phyloP scores from a whole-genome alignment of 2,113 vertebrate species.

The Sorex araneus region DNA sequence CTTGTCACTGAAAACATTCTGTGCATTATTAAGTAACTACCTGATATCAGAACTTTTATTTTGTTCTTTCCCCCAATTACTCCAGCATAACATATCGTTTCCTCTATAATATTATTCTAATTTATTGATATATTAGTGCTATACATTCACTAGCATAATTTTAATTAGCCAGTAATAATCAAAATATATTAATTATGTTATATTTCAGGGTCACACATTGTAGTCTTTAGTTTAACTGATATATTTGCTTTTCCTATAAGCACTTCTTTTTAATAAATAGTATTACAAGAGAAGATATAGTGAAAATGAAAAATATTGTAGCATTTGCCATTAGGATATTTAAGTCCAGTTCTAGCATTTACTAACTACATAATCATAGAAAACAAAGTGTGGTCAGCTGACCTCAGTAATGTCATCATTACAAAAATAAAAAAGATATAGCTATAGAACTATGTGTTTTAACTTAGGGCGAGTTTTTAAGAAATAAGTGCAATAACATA shows the following conservation, averaged over 20 bases:
- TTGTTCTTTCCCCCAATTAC: neutral
- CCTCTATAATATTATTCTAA: no score
- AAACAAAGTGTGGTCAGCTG: neutral
- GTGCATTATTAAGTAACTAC: neutral
- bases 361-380: slow-evolving; percentile 10
- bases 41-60: neutral
- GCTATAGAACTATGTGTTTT: neutral
- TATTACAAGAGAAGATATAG: neutral
- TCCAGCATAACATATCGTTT: neutral
- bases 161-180: neutral
- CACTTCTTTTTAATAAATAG: slow-evolving; percentile 10
- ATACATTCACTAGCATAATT: neutral
- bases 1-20: neutral
- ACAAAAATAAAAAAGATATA: slow-evolving; percentile 59
- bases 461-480: neutral
- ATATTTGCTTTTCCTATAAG: neutral
- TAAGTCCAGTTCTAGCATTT: neutral
- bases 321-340: neutral
- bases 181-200: neutral
- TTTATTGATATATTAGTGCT: no score
- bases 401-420: neutral
- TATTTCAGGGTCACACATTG: neutral
- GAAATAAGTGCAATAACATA: neutral
- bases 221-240: neutral
- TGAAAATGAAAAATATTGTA: neutral